Evolutionary conservation across 2,797 vertebrate species (phyloP).

Genomic region (Mormyrops boulengeri): DNA sequence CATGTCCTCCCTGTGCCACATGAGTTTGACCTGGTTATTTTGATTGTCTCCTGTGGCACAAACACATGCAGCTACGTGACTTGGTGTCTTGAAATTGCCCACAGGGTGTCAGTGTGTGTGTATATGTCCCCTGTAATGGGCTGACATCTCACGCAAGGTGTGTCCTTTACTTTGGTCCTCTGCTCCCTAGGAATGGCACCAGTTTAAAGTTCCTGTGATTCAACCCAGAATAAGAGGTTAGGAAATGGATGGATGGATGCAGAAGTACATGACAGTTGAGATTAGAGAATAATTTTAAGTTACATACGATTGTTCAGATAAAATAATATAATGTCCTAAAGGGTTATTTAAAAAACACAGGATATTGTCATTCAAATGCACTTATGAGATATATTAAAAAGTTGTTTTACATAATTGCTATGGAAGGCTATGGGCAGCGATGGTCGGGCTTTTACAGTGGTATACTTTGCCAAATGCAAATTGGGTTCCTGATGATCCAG

Average conservation of each 20-base stretch:
- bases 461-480: not conserved
- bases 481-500: not conserved
- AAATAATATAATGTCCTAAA: not conserved
- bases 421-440: not conserved
- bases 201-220: not conserved
- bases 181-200: not conserved
- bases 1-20: not conserved
- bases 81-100: not conserved
- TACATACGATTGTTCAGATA: not conserved
- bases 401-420: not conserved
- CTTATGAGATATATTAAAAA: not conserved
- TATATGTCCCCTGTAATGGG: not conserved
- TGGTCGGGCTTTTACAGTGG: not conserved
- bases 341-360: not conserved
- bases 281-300: not conserved
- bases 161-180: not conserved
- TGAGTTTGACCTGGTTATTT: not conserved
- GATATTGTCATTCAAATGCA: not conserved
- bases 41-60: not conserved
- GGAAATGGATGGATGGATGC: not conserved
- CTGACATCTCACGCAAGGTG: not conserved
- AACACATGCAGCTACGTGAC: not conserved
- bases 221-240: not conserved
- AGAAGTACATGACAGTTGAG: not conserved
- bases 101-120: not conserved